Conservation (phyloP, 2,888 invertebrate species). For the Pheosia tremula region DNA sequence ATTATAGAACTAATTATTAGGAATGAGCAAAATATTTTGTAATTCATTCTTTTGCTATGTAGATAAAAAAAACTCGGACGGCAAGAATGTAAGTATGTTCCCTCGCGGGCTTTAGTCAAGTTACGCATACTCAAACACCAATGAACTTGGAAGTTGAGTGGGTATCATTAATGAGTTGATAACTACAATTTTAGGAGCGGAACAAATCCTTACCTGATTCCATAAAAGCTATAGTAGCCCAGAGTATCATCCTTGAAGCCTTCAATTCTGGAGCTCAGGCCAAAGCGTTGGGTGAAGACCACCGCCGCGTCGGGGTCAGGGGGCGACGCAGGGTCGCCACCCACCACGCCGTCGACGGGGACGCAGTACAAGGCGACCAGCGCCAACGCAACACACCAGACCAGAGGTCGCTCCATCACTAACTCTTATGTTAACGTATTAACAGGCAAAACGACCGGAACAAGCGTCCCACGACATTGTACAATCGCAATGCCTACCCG, state of each 20-base stretch:
- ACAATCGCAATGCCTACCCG: slow-evolving; percentile 23
- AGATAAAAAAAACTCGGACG: too few species aligned
- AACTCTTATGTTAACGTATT: slow-evolving; percentile 18
- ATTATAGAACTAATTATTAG: too few species aligned
- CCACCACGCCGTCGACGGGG: slow-evolving; percentile 83
- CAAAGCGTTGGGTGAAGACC: slow-evolving; percentile 86
- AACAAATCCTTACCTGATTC: slow-evolving; percentile 83
- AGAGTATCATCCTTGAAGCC: slow-evolving; percentile 85
- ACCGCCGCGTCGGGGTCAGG: slow-evolving; percentile 90
- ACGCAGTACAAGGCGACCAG: slow-evolving; percentile 32
- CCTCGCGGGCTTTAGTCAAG: too few species aligned
- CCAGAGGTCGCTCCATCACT: slow-evolving; percentile 53
- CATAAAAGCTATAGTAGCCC: slow-evolving; percentile 89
- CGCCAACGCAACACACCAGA: slow-evolving; percentile 28
- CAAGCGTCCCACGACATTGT: slow-evolving; percentile 36
- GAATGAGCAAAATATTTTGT: too few species aligned
- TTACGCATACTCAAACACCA: too few species aligned
- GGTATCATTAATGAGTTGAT: too few species aligned
- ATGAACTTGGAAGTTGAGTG: too few species aligned
- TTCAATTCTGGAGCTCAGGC: slow-evolving; percentile 85
- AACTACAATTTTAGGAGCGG: not conserved
- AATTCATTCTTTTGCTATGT: too few species aligned
- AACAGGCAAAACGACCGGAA: slow-evolving; percentile 36
- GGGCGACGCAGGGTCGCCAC: slow-evolving; percentile 86
- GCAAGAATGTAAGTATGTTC: too few species aligned